Evolutionary conservation across 1,140 invertebrate species (phyloP).

Genomic region (Drosophila subpulchrella): DNA sequence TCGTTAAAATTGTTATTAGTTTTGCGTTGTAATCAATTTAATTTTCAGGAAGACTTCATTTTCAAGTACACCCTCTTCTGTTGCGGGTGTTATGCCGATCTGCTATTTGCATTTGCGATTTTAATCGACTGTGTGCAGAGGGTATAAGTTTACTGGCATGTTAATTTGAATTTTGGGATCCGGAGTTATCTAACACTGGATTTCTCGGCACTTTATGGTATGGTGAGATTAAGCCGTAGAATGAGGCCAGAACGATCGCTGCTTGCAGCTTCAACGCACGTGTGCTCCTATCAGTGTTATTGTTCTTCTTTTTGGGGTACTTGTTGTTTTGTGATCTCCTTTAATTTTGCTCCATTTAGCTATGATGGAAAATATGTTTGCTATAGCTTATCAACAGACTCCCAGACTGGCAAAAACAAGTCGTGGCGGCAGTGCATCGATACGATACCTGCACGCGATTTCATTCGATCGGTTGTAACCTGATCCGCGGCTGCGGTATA

Average conservation of each 20-base stretch:
- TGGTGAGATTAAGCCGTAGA: not conserved
- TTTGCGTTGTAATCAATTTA: too few relatives aligned
- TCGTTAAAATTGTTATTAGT: too few relatives aligned
- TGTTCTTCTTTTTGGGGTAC: conserved; percentile 54
- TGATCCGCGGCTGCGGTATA: conserved; percentile 47
- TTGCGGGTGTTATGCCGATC: too few relatives aligned
- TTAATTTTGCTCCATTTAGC: not conserved
- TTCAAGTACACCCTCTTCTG: too few relatives aligned
- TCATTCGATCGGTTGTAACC: conserved; percentile 49
- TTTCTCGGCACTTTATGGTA: not conserved
- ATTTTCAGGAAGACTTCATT: too few relatives aligned
- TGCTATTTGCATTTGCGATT: too few relatives aligned
- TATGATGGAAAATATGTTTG: conserved; percentile 61
- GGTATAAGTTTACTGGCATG: not conserved
- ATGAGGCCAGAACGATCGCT: not conserved
- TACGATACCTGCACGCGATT: conserved; percentile 30
- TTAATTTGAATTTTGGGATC: not conserved
- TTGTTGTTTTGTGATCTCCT: conserved; percentile 21
- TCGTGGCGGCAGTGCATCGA: conserved; percentile 63
- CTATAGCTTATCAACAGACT: conserved; percentile 57
- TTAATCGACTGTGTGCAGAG: too few relatives aligned
- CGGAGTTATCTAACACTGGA: conserved; percentile 14
- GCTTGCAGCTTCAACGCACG: conserved; percentile 42
- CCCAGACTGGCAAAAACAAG: conserved; percentile 32
- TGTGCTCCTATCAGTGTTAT: conserved; percentile 50